These are phyloP conservation scores for Champsocephalus esox DNA, from an alignment of 2,797 vertebrate genomes.

Conservation along the genomic window DNA sequence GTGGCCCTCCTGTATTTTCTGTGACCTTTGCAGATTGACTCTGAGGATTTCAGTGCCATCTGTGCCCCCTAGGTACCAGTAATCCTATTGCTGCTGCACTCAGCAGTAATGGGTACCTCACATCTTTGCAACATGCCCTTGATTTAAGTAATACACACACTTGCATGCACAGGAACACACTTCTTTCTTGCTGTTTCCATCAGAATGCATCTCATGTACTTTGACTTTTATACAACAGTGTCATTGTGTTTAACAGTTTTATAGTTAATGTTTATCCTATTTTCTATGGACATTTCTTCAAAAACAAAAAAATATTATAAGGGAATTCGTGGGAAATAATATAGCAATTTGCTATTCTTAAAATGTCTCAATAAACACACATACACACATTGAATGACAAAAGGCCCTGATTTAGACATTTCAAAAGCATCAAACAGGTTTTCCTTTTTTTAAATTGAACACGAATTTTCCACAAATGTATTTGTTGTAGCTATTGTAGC, in stretches of 20 bases:
- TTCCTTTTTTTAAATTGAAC: conserved; percentile 12
- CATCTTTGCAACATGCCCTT: conserved; percentile 62
- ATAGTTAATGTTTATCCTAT: conserved; percentile 41
- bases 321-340: conserved; percentile 22
- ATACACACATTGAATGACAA: background rate
- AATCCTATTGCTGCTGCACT: conserved; percentile 76
- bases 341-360: conserved; percentile 3
- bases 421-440: background rate
- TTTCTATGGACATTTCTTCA: conserved; percentile 32
- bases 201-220: conserved; percentile 27
- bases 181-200: conserved; percentile 29
- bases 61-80: conserved; percentile 77
- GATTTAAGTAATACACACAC: conserved; percentile 41
- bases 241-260: conserved; percentile 34
- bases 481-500: conserved; percentile 17
- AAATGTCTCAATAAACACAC: background rate
- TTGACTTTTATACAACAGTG: conserved; percentile 20
- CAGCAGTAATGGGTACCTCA: conserved; percentile 75
- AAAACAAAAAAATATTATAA: conserved; percentile 6
- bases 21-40: conserved; percentile 78
- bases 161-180: conserved; percentile 4
- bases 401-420: background rate
- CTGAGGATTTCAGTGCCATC: conserved; percentile 77
- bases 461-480: background rate
- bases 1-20: conserved; percentile 61